Percentiles rank a stretch among this genome's conserved stretches.
Evolutionary conservation across 1,140 invertebrate genomes (phyloP).

Genomic region (Teleopsis dalmanni): DNA sequence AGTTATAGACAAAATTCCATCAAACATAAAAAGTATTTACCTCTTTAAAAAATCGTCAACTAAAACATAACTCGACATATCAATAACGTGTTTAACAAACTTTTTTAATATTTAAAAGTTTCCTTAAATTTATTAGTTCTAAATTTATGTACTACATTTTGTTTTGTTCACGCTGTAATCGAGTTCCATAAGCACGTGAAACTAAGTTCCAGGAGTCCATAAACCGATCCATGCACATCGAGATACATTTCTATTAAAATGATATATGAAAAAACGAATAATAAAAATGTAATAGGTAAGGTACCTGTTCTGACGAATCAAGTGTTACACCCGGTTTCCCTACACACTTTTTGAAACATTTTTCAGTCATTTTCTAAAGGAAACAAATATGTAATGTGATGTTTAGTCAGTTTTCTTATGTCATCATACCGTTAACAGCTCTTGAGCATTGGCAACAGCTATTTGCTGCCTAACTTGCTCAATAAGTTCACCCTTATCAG

Average conservation of each 20-base stretch:
- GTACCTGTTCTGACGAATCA: conserved; percentile 83
- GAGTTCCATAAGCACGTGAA: conserved; percentile 71
- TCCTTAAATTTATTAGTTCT: too few relatives aligned
- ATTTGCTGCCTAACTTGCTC: conserved; percentile 95
- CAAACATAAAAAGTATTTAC: too few relatives aligned
- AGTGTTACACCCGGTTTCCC: conserved; percentile 81
- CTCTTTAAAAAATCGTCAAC: too few relatives aligned
- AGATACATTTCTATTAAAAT: conserved; percentile 79
- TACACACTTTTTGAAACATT: conserved; percentile 95
- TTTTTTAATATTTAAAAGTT: too few relatives aligned
- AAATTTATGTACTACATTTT: too few relatives aligned
- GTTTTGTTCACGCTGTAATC: conserved; percentile 64
- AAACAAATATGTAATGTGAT: neutral
- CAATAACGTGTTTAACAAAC: too few relatives aligned
- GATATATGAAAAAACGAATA: neutral
- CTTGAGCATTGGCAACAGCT: conserved; percentile 88
- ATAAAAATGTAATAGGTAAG: neutral
- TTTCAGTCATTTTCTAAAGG: conserved; percentile 90
- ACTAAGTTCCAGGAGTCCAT: conserved; percentile 94
- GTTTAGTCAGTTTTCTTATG: neutral
- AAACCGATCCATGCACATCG: conserved; percentile 96
- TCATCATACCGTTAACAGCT: conserved; percentile 70
- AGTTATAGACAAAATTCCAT: too few relatives aligned
- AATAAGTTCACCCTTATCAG: conserved; percentile 84
- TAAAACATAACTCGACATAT: too few relatives aligned